These are phyloP conservation scores for Eustalomyia histrio DNA, from an alignment of 2,888 invertebrate genomes.

Conservation along the genomic window DNA sequence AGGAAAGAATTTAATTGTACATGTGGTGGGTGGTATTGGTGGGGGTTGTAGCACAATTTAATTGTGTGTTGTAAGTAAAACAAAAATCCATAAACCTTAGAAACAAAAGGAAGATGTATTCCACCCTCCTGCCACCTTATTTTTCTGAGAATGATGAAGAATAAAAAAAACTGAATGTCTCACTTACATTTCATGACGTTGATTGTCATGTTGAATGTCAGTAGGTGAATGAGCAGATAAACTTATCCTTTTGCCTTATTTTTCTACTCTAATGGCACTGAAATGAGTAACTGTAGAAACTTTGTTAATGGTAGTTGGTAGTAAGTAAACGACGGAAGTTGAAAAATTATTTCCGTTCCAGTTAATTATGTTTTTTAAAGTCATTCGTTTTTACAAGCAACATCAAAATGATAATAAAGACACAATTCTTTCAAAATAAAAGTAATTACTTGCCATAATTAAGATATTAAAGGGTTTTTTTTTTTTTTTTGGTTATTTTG, in stretches of 20 bases:
- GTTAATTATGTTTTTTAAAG: slow-evolving; percentile 61
- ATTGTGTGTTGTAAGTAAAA: slow-evolving; percentile 32
- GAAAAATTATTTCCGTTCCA: slow-evolving; percentile 63
- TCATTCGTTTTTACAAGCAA: slow-evolving; percentile 28
- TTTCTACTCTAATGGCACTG: slow-evolving; percentile 34
- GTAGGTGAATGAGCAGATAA: slow-evolving; percentile 60
- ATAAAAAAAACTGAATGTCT: slow-evolving; percentile 21
- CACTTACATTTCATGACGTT: slow-evolving; percentile 61
- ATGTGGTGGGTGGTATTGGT: slow-evolving; percentile 10
- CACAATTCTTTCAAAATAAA: slow-evolving; percentile 29
- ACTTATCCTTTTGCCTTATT: slow-evolving; percentile 50
- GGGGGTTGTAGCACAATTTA: slow-evolving; percentile 18
- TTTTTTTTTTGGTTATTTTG: neutral
- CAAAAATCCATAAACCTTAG: slow-evolving; percentile 18
- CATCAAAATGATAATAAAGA: slow-evolving; percentile 3
- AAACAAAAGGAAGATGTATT: slow-evolving; percentile 1
- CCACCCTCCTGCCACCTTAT: neutral
- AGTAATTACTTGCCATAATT: slow-evolving; percentile 14
- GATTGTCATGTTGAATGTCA: slow-evolving; percentile 62
- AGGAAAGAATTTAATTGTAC: slow-evolving; percentile 51
- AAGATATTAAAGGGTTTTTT: slow-evolving; percentile 8
- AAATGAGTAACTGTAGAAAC: slow-evolving; percentile 21
- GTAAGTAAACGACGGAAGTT: slow-evolving; percentile 55
- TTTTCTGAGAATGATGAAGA: neutral
- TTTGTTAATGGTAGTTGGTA: slow-evolving; percentile 11